These are phyloP conservation scores for Neoniphon sammara DNA, from an alignment of 2,797 vertebrate species.

Conservation along the genomic window DNA sequence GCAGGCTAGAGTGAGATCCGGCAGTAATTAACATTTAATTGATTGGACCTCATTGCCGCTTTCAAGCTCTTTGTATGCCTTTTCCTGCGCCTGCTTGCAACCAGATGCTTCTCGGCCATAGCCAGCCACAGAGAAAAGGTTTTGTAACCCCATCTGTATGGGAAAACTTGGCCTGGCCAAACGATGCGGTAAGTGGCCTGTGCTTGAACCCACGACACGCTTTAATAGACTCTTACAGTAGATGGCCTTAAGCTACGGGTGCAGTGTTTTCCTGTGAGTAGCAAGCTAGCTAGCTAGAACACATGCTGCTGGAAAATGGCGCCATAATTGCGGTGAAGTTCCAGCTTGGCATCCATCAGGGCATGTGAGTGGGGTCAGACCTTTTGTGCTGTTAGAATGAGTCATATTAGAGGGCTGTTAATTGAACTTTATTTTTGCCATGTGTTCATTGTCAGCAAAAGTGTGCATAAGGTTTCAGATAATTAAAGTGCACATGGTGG, in stretches of 20 bases:
- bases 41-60: slow-evolving; percentile 63
- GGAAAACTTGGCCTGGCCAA: slow-evolving; percentile 56
- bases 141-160: slow-evolving; percentile 46
- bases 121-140: slow-evolving; percentile 45
- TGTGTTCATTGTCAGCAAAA: slow-evolving; percentile 11
- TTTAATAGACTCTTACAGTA: slow-evolving; percentile 61
- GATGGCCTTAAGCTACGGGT: not conserved
- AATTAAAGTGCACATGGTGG: slow-evolving; percentile 9
- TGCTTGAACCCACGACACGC: slow-evolving; percentile 60
- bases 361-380: slow-evolving; percentile 12
- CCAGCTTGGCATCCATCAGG: slow-evolving; percentile 33
- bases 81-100: slow-evolving; percentile 67
- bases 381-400: slow-evolving; percentile 9
- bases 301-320: slow-evolving; percentile 19
- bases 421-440: slow-evolving; percentile 14
- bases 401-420: not conserved
- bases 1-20: slow-evolving; percentile 59
- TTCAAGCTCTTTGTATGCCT: slow-evolving; percentile 50
- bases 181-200: slow-evolving; percentile 63
- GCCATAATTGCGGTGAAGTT: slow-evolving; percentile 59
- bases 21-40: slow-evolving; percentile 75
- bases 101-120: slow-evolving; percentile 70
- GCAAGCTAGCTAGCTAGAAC: slow-evolving; percentile 39
- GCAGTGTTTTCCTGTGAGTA: slow-evolving; percentile 18
- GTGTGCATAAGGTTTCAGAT: slow-evolving; percentile 7